Percentiles rank a stretch among this genome's conserved stretches.
These are phyloP conservation scores for Drepanosiphum platanoidis DNA, from an alignment of 2,888 invertebrate genomes.

Conservation along the genomic window DNA sequence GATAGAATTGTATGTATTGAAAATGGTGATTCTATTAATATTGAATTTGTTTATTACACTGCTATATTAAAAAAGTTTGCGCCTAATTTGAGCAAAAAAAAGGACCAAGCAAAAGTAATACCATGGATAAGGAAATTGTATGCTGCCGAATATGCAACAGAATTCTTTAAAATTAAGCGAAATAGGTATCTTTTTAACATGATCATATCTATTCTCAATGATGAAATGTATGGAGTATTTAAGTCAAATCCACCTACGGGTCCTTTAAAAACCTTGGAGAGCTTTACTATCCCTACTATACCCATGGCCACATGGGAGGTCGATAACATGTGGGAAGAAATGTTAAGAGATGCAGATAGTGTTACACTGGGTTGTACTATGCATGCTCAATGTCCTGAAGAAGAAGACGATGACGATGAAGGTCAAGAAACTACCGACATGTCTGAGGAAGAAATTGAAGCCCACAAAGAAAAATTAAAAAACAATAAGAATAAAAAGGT, in stretches of 20 bases:
- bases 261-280: conserved; percentile 52
- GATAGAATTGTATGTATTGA: not conserved
- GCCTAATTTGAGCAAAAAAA: conserved; percentile 67
- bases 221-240: conserved; percentile 63
- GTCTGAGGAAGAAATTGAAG: not conserved
- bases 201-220: conserved; percentile 63
- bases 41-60: conserved; percentile 70
- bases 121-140: conserved; percentile 70
- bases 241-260: conserved; percentile 62
- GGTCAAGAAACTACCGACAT: not conserved
- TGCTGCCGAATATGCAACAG: conserved; percentile 69
- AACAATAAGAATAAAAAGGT: not conserved
- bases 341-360: conserved; percentile 9
- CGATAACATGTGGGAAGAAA: conserved; percentile 50
- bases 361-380: not conserved
- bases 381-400: conserved; percentile 22
- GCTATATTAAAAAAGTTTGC: conserved; percentile 68
- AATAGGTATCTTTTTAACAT: conserved; percentile 67
- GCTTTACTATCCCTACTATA: conserved; percentile 16
- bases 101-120: conserved; percentile 67
- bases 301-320: conserved; percentile 45
- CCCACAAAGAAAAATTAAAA: not conserved
- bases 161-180: conserved; percentile 68
- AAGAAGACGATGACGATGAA: not conserved
- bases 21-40: conserved; percentile 67